Evolutionary conservation across 1,140 invertebrate genomes (phyloP).

Genomic region (Oryctes rhinoceros): DNA sequence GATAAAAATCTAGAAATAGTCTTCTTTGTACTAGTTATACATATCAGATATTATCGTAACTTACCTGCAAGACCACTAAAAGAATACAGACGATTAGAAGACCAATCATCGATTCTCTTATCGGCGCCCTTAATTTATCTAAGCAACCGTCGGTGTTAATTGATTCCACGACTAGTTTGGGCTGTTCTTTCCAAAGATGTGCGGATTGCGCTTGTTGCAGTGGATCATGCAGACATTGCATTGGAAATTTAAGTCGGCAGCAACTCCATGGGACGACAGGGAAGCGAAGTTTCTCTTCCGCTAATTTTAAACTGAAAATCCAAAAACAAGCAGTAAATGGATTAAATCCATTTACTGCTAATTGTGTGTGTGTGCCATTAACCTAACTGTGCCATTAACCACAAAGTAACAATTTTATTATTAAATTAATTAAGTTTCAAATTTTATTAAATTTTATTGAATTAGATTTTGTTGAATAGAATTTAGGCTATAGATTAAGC

Average conservation of each 20-base stretch:
- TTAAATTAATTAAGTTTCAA: too few species aligned
- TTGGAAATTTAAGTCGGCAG: constrained; percentile 56
- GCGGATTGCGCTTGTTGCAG: constrained; percentile 55
- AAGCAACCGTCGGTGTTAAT: constrained; percentile 57
- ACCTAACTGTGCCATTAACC: too few species aligned
- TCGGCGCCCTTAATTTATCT: constrained; percentile 51
- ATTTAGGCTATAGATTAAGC: too few species aligned
- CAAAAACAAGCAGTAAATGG: too few species aligned
- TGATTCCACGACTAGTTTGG: constrained; percentile 50
- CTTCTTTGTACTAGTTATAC: background rate
- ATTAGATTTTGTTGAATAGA: too few species aligned
- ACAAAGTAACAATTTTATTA: too few species aligned
- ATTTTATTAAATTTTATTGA: too few species aligned
- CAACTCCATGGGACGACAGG: constrained; percentile 58
- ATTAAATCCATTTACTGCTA: too few species aligned
- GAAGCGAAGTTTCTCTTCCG: constrained; percentile 45
- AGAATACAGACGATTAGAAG: constrained; percentile 43
- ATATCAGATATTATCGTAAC: background rate
- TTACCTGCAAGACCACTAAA: constrained; percentile 44
- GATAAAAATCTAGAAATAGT: constrained; percentile 41
- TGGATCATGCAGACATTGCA: constrained; percentile 60
- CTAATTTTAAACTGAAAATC: constrained; percentile 43
- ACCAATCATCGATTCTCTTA: constrained; percentile 46
- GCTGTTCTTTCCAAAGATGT: constrained; percentile 56
- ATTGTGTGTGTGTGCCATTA: too few species aligned